Evolutionary conservation across 2,113 vertebrate species (phyloP).

Genomic region (Heteronetta atricapilla): DNA sequence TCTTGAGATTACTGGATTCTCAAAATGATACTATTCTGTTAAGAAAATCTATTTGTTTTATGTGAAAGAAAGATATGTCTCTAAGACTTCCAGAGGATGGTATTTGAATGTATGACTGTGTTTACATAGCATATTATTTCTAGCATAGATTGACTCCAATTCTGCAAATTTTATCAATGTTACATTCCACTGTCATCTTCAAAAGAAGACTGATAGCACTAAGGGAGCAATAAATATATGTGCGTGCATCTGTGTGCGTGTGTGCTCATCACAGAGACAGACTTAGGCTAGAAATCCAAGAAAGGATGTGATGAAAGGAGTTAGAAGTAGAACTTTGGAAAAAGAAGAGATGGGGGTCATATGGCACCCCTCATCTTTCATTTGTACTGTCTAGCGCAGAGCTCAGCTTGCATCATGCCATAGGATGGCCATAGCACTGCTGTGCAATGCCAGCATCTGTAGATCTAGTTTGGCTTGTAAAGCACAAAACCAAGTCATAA

Average conservation of each 20-base stretch:
- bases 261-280: not conserved
- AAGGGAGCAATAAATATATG: fast-evolving
- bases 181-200: not conserved
- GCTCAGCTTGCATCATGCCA: not conserved
- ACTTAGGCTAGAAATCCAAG: not conserved
- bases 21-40: not conserved
- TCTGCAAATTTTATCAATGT: not conserved
- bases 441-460: not conserved
- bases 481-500: not conserved
- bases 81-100: not conserved
- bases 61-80: not conserved
- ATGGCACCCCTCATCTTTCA: not conserved
- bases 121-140: not conserved
- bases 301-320: not conserved
- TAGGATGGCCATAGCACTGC: fast-evolving
- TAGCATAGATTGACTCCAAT: not conserved
- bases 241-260: fast-evolving
- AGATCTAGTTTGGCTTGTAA: not conserved
- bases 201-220: not conserved
- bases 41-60: not conserved
- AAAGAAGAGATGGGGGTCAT: not conserved
- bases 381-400: not conserved
- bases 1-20: not conserved
- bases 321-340: not conserved
- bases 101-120: not conserved